Evolutionary conservation across 2,888 invertebrate genomes (phyloP).

Genomic region (Cataglyphis rosenhaueri): DNA sequence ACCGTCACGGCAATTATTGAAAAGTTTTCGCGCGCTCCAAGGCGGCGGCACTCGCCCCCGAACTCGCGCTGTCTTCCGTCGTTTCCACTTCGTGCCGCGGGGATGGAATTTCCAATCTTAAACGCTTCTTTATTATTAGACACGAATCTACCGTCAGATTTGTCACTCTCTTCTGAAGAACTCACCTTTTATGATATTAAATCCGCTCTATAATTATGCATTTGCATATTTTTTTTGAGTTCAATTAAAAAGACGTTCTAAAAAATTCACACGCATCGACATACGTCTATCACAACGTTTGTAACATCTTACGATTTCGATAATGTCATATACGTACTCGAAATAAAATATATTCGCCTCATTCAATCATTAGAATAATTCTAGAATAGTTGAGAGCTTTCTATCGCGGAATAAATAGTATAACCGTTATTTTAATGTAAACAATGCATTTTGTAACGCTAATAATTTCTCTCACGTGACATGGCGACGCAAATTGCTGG

Average conservation of each 20-base stretch:
- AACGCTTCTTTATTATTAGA: slow-evolving; percentile 42
- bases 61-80: slow-evolving; percentile 53
- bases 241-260: neutral
- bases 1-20: slow-evolving; percentile 81
- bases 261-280: neutral
- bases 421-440: slow-evolving; percentile 27
- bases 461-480: slow-evolving; percentile 30
- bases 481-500: slow-evolving; percentile 38
- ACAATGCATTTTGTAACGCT: slow-evolving; percentile 32
- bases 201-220: slow-evolving; percentile 2
- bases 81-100: slow-evolving; percentile 36
- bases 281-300: neutral
- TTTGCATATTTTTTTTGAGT: slow-evolving; percentile 9
- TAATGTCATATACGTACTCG: neutral
- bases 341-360: neutral
- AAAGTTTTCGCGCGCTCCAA: slow-evolving; percentile 73
- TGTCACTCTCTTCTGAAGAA: slow-evolving; percentile 20
- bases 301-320: neutral
- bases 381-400: neutral
- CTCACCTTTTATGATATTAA: slow-evolving; percentile 15
- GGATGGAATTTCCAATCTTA: slow-evolving; percentile 41
- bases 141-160: slow-evolving; percentile 1
- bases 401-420: slow-evolving; percentile 14
- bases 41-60: slow-evolving; percentile 45
- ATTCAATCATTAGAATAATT: slow-evolving; percentile 18